Evolutionary conservation across 2,797 vertebrate genomes (phyloP).

Genomic region (Bovichtus variegatus): DNA sequence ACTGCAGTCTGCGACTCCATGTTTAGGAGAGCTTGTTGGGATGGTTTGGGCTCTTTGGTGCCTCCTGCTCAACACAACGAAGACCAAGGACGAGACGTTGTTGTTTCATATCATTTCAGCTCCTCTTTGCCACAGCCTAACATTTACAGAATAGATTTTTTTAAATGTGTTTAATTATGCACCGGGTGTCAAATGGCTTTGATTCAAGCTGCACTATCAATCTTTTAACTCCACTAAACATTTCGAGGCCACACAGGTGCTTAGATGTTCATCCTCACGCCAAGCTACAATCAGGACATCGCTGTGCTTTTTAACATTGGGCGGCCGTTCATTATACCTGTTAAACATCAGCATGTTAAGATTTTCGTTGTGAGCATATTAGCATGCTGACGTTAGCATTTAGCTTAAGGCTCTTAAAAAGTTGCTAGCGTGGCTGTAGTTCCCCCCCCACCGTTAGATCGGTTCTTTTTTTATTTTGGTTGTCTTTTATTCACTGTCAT

Average conservation of each 20-base stretch:
- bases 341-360: no score
- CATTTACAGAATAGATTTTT: conserved; percentile 16
- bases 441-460: no score
- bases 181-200: conserved; percentile 16
- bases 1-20: background rate
- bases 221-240: conserved; percentile 24
- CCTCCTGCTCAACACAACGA: conserved; percentile 2
- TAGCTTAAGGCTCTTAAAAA: background rate
- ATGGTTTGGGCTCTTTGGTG: background rate
- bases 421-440: background rate
- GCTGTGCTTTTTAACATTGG: background rate
- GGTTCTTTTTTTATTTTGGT: background rate
- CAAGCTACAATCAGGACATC: background rate
- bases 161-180: conserved; percentile 12
- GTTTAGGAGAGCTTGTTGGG: background rate
- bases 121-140: conserved; percentile 3
- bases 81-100: background rate
- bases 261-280: background rate
- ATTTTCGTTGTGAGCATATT: no score
- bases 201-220: conserved; percentile 5
- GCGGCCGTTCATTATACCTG: background rate
- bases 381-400: background rate
- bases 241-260: conserved; percentile 9
- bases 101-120: background rate
- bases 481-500: background rate